Evolutionary conservation across 2,888 invertebrate species (phyloP).

Genomic region (Perithous albicinctus): DNA sequence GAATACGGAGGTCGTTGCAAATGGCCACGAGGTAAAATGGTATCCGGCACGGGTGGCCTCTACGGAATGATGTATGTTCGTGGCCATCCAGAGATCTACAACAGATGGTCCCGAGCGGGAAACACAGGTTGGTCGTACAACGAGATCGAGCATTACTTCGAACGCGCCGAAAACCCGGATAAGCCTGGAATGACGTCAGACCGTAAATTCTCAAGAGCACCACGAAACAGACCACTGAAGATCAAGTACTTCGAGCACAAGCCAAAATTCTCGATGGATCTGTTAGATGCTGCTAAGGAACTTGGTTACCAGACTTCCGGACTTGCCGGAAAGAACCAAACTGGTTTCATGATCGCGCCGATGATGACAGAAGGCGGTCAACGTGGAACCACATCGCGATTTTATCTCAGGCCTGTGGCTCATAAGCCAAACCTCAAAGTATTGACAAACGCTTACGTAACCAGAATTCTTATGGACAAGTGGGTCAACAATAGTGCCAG

Average conservation of each 20-base stretch:
- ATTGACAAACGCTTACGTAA: slow-evolving; percentile 85
- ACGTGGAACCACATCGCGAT: slow-evolving; percentile 86
- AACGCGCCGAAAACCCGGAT: slow-evolving; percentile 85
- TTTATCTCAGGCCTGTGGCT: slow-evolving; percentile 85
- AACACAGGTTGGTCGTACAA: slow-evolving; percentile 87
- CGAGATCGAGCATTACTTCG: slow-evolving; percentile 85
- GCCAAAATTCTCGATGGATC: slow-evolving; percentile 77
- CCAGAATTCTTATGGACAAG: slow-evolving; percentile 80
- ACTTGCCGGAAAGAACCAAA: slow-evolving; percentile 78
- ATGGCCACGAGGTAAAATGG: slow-evolving; percentile 86
- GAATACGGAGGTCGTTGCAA: slow-evolving; percentile 81
- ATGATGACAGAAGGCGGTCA: slow-evolving; percentile 84
- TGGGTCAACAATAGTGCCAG: slow-evolving; percentile 87
- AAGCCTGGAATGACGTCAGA: slow-evolving; percentile 73
- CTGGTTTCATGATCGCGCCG: slow-evolving; percentile 84
- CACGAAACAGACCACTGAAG: slow-evolving; percentile 76
- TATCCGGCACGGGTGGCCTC: slow-evolving; percentile 88
- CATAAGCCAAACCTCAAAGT: slow-evolving; percentile 85
- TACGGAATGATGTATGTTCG: slow-evolving; percentile 88
- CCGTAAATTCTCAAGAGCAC: slow-evolving; percentile 59
- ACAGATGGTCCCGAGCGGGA: slow-evolving; percentile 86
- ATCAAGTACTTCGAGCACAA: slow-evolving; percentile 81
- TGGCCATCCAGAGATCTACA: slow-evolving; percentile 87
- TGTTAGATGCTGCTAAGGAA: slow-evolving; percentile 80
- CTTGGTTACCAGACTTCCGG: slow-evolving; percentile 81